Evolutionary conservation across 2,888 invertebrate genomes (phyloP), one percentile per base, ranked within the genome.

Genomic region (Erpobdella octoculata): DNA sequence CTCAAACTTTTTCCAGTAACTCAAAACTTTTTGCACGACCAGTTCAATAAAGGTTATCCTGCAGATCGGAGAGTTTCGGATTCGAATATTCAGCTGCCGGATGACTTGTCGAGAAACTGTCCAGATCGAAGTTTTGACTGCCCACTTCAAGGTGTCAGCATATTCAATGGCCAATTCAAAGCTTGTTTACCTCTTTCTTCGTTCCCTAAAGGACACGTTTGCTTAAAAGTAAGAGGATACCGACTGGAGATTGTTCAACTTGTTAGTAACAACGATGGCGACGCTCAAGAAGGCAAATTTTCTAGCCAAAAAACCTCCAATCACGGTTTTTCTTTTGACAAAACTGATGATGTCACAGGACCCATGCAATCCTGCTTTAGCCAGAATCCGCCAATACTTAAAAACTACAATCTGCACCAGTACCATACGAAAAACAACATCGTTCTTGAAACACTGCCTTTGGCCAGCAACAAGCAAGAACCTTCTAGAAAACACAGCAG

Each of bases 201-300:
- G 2, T 64, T 73, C 31, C 73, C 73, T 8, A 8, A 31, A 0
- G 71, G 71, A 12, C 31, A 71, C 31, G 62, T 73, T 18, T 37
- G 64, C 21, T 38, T 73, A 25, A 65, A 72, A 21, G 69, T 73
- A 31, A 67, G 73, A 46, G 71, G 72, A 15, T 73, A 71, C 58
- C n/a, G 61, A 28, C 71, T 73, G 64, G 73, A 73, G 21, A 64
- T 73, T 37, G 38, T 68, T 8, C 69, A 69, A n/a, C 41, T 69
- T 21, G n/a, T 69, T 2, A 69, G 36, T 33, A 21, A 21, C 9
- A 6, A 6, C 9, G 5, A 9, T 15, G 18, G 12, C 31, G 12
- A 8, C 12, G 31, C 15, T 8, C 21, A 53, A n/a, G 18, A 53
- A 21, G 28, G 53, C 21, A n/a, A n/a, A 4, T 53, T 9, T 28